These are phyloP conservation scores for Drepana falcataria DNA, from an alignment of 2,888 invertebrate genomes.

Conservation along the genomic window DNA sequence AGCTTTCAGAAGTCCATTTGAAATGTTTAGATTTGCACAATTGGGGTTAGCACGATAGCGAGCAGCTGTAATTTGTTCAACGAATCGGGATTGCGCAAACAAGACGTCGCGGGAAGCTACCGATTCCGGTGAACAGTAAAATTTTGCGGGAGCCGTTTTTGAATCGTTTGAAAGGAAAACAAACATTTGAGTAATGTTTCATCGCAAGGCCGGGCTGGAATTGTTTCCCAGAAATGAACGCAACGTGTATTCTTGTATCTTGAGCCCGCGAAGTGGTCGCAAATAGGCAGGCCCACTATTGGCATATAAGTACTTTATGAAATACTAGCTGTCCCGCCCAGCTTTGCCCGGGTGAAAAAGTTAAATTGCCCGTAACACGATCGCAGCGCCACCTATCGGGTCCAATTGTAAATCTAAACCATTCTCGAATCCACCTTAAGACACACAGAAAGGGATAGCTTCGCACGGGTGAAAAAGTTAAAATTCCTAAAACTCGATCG, in stretches of 20 bases:
- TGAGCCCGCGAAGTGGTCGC: not conserved
- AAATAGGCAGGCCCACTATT: not conserved
- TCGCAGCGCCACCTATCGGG: too few relatives aligned
- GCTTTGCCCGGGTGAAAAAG: too few relatives aligned
- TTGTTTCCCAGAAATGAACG: slow-evolving; percentile 51
- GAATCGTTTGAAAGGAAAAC: slow-evolving; percentile 66
- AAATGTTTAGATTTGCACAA: slow-evolving; percentile 38
- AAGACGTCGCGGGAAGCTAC: slow-evolving; percentile 48
- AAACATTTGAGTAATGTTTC: slow-evolving; percentile 64
- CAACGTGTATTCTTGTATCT: slow-evolving; percentile 44
- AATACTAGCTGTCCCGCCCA: too few relatives aligned
- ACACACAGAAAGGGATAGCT: too few relatives aligned
- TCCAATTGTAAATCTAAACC: too few relatives aligned
- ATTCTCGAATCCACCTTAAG: too few relatives aligned
- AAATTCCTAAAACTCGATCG: too few relatives aligned
- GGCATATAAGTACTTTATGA: not conserved
- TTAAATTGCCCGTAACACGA: too few relatives aligned
- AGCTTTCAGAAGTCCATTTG: slow-evolving; percentile 19
- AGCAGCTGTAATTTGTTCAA: slow-evolving; percentile 59
- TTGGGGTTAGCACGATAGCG: slow-evolving; percentile 31
- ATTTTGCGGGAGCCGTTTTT: slow-evolving; percentile 63
- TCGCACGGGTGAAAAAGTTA: too few relatives aligned
- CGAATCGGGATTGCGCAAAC: slow-evolving; percentile 59
- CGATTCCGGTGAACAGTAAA: slow-evolving; percentile 60
- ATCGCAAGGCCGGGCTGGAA: slow-evolving; percentile 60